Base-by-base conservation (phyloP, 1,140 invertebrate genomes). In the Drosophila pallidifrons region DNA sequence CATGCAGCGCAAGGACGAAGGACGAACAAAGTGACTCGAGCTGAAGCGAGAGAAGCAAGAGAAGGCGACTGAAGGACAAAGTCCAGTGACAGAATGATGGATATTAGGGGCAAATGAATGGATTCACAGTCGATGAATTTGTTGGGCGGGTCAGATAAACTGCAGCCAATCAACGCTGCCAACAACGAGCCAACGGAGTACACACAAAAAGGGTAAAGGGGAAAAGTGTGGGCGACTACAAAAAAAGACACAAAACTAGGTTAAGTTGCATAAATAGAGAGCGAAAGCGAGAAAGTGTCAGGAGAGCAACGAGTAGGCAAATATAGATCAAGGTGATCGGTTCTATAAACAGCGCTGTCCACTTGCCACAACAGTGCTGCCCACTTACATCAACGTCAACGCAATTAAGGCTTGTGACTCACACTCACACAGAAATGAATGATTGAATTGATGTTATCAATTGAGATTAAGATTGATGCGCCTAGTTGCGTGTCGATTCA, bases 71-170 rank as follows among this genome's bases (percentile, higher is more conserved):
- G 46, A 72, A 51, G 52, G 55, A 41, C 35, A 60, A 38, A 57
- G 64, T 68, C 16, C 54, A 52, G 70, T 74, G 57, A 74, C 55
- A 74, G 71, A 60, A 68, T 68, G 57, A 74, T 74, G 55, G 64
- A 74, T 74, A 73, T 59, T 66, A 73, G 45, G 46, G 25, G 45
- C 54, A 58, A 25, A 58, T 38, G 60, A 71, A 52, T 64, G 60
- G 60, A 64, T 64, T 64, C 60, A 64, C 32, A 52, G 60, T 65
- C 52, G 52, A 58, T 72, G 68, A 64, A 55, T 71, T 45, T 45
- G 51, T 55, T 54, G 68, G 41, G 8, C 59, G 68, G 68, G 41
- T 64, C 59, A 71, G 41, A 71, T 64, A 64, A 71, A 71, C 59
- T 70, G 67, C 67, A 54, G 38, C 13, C 38, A 59, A 58, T 60